Evolutionary conservation across 2,888 invertebrate species (phyloP), one percentile per base, ranked within the genome.

Genomic region (Prosapia bicincta): DNA sequence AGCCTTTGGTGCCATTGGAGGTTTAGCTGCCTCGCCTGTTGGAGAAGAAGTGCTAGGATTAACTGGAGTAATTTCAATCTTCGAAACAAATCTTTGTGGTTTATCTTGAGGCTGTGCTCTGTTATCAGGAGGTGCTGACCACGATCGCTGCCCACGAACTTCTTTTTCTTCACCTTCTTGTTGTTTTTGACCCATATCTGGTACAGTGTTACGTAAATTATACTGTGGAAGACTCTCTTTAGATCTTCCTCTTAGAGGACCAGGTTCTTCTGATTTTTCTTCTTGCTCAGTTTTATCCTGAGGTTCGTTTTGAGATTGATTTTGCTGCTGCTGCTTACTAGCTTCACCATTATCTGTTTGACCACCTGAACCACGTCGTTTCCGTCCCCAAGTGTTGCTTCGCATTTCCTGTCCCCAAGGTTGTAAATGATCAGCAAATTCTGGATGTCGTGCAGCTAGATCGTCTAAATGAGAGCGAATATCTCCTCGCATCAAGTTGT

Each of bases 131-230:
- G 94, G 94, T 28, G 94, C 94, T 80, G 94, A 94, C 89, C 92
- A 91, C 72, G 93, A 92, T 83, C 94, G 87, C 80, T 91, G 90
- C 75, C 87, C 88, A 79, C 92, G 87, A 76, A 84, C 84, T 9
- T 81, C 83, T 79, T 88, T 88, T 81, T 87, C 86, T 83, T 88
- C 89, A n/a, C 84, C 82, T 38, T 67, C 66, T 82, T 88, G 89
- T 71, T 72, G 73, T 81, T 87, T 87, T 80, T 92, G 91, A 71
- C 79, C 80, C 76, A 80, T 81, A 69, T 93, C 93, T 83, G 94
- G 89, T 83, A 93, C 91, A 25, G 94, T 94, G 83, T 94, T 94
- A 79, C 93, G 89, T 77, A 92, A 83, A 3, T 91, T 91, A 88
- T 92, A 90, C 81, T 91, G 91, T 2, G 54, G 54, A 13, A 92